Conservation (phyloP, 2,113 vertebrate genomes). For the Sylvietta virens region DNA sequence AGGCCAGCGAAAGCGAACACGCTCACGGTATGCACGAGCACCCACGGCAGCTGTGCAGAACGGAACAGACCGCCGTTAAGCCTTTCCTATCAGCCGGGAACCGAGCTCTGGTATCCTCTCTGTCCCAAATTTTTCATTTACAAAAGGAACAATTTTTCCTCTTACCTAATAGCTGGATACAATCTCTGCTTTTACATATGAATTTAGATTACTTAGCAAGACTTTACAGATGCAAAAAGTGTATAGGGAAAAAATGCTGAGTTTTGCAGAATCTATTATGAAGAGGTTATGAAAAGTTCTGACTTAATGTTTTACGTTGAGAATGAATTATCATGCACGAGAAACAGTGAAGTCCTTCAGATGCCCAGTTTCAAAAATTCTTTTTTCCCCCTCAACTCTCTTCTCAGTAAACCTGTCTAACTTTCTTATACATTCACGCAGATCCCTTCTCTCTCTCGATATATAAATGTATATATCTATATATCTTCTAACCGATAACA, state of each 20-base stretch:
- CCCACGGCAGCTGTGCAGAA: not conserved
- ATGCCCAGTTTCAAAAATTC: not conserved
- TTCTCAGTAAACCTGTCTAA: not conserved
- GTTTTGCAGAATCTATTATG: not conserved
- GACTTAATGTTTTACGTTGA: not conserved
- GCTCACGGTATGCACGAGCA: not conserved
- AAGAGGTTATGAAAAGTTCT: not conserved
- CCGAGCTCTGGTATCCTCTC: not conserved
- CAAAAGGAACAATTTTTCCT: not conserved
- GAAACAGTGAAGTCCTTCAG: not conserved
- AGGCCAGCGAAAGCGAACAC: not conserved
- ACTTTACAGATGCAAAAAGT: not conserved
- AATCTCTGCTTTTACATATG: not conserved
- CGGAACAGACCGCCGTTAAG: rapidly evolving
- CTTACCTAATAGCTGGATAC: not conserved
- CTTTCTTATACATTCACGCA: not conserved
- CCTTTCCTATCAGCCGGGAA: not conserved
- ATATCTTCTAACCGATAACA: not conserved
- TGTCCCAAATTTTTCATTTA: not conserved
- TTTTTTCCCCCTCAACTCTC: not conserved
- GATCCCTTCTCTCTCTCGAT: not conserved
- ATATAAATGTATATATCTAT: rapidly evolving
- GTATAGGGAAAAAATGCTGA: not conserved
- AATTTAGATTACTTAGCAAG: not conserved
- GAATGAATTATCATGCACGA: not conserved